These are phyloP conservation scores for Ageneiosus marmoratus DNA, from an alignment of 2,113 vertebrate genomes.

Conservation along the genomic window DNA sequence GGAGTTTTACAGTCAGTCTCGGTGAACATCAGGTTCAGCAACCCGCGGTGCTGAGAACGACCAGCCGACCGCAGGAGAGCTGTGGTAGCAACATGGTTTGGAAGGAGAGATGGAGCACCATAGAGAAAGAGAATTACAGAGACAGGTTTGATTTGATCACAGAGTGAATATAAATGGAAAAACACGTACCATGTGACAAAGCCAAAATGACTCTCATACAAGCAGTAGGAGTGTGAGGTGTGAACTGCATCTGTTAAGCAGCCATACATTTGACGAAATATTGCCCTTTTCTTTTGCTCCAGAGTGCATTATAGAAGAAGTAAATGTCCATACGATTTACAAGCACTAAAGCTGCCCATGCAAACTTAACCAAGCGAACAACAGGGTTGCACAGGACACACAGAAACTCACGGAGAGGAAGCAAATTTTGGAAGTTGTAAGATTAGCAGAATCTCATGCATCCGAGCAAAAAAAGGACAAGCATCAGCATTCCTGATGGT, in stretches of 20 bases:
- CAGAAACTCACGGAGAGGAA: not conserved
- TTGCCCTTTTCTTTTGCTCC: not conserved
- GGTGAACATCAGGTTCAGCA: slow-evolving; percentile 63
- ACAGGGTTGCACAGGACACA: not conserved
- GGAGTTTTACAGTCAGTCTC: slow-evolving; percentile 60
- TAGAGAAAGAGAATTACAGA: slow-evolving; percentile 58
- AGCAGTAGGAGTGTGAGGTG: not conserved
- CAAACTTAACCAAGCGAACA: not conserved
- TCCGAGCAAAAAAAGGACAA: not conserved
- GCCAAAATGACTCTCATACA: not conserved
- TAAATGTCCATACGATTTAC: not conserved
- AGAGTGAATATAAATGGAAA: slow-evolving; percentile 32
- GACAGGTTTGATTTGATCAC: slow-evolving; percentile 57
- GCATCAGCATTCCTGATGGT: not conserved
- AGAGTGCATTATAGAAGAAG: not conserved
- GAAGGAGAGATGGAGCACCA: slow-evolving; percentile 76
- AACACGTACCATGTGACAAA: not conserved
- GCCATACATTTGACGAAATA: not conserved
- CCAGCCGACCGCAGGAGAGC: slow-evolving; percentile 68
- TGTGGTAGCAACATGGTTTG: slow-evolving; percentile 73
- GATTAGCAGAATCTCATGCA: not conserved
- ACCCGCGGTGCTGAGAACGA: slow-evolving; percentile 53
- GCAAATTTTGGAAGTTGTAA: not conserved
- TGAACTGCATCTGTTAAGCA: slow-evolving; percentile 23
- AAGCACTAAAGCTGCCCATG: not conserved